Conservation (phyloP, 1,140 invertebrate species). For the Drosophila orosa region DNA sequence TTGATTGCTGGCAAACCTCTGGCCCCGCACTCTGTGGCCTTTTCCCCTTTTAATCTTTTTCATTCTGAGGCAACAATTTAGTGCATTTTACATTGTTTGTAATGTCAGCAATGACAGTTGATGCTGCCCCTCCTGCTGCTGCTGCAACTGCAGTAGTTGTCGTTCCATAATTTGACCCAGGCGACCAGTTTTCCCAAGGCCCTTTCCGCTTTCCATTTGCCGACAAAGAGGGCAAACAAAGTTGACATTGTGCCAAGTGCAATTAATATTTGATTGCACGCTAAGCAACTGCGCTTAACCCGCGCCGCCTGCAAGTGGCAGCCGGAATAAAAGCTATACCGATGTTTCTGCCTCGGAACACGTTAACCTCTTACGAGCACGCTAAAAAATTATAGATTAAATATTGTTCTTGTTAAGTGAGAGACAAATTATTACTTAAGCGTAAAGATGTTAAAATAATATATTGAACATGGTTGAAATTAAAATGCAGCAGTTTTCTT, state of each 20-base stretch:
- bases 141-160: constrained; percentile 22
- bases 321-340: constrained; percentile 13
- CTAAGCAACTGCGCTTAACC: constrained; percentile 53
- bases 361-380: neutral
- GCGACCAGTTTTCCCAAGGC: constrained; percentile 22
- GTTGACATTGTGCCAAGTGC: constrained; percentile 66
- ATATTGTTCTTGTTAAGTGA: too few species aligned
- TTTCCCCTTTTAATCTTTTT: constrained; percentile 33
- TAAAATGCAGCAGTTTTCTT: neutral
- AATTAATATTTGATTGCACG: constrained; percentile 67
- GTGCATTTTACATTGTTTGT: constrained; percentile 73
- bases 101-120: constrained; percentile 53
- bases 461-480: too few species aligned
- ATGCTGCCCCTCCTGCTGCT: constrained; percentile 22
- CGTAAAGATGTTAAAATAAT: too few species aligned
- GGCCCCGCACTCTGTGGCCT: neutral
- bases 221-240: constrained; percentile 59
- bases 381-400: neutral
- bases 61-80: constrained; percentile 63
- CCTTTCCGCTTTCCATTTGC: constrained; percentile 2
- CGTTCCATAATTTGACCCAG: constrained; percentile 56
- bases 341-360: constrained; percentile 1
- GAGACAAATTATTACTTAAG: too few species aligned
- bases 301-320: constrained; percentile 25
- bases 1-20: constrained; percentile 57